phyloP scores from a whole-genome alignment of 2,888 invertebrate species.

The Oscheius sp. region DNA sequence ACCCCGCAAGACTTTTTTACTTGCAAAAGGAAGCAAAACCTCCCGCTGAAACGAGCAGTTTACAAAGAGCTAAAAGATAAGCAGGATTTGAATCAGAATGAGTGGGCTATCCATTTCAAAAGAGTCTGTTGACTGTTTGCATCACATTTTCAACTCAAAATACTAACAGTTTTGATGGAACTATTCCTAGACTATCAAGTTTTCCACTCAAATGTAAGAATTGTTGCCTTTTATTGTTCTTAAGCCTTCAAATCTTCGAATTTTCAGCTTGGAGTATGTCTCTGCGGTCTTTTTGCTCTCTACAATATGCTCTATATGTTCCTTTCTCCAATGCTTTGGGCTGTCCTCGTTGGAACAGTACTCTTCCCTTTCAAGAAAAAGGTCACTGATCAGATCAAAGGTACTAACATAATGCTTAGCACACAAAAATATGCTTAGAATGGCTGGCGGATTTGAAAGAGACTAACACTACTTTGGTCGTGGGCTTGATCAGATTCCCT shows the following conservation, averaged over 20 bases:
- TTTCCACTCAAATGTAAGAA: neutral
- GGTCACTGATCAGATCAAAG: conserved; percentile 76
- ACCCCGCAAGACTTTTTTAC: too few species aligned
- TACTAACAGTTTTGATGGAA: neutral
- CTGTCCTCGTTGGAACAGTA: conserved; percentile 92
- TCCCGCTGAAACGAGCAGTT: too few species aligned
- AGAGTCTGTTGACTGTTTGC: too few species aligned
- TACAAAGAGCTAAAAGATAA: too few species aligned
- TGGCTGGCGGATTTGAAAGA: conserved; percentile 61
- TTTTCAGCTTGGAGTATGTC: conserved; percentile 60
- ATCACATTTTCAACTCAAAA: too few species aligned
- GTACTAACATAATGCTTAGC: too few species aligned
- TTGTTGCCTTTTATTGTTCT: neutral
- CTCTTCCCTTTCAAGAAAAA: conserved; percentile 91
- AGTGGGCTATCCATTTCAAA: too few species aligned
- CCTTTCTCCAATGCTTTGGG: conserved; percentile 91
- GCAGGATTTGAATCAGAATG: too few species aligned
- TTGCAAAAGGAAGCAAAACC: too few species aligned
- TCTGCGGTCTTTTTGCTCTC: conserved; percentile 80
- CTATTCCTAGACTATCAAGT: neutral
- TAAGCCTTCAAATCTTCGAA: neutral
- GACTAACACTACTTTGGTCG: conserved; percentile 72
- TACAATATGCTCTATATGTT: conserved; percentile 75
- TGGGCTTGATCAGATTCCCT: conserved; percentile 75
- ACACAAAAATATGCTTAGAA: too few species aligned